phyloP scores from a whole-genome alignment of 2,113 vertebrate species.

The Zosterops hypoxanthus region DNA sequence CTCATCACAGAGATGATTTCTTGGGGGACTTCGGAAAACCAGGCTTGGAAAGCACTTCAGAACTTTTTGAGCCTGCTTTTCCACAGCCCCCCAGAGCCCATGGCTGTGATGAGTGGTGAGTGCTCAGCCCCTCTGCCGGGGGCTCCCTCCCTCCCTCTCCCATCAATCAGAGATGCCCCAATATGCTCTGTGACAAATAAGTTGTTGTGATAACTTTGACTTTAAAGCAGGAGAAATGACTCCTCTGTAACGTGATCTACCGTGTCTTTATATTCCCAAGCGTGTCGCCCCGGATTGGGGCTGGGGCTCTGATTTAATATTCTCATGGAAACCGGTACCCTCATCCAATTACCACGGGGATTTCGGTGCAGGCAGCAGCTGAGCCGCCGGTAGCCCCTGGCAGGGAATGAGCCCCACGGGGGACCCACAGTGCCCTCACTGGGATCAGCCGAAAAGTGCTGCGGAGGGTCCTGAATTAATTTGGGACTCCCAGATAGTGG shows the following conservation, averaged over 20 bases:
- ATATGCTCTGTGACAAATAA: constrained; percentile 34
- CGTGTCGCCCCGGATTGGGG: constrained; percentile 22
- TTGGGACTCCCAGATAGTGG: fast-evolving
- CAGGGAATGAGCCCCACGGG: not conserved
- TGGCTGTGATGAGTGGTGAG: fast-evolving
- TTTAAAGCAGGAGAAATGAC: constrained; percentile 59
- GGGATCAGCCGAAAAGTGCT: not conserved
- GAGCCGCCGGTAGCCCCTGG: not conserved
- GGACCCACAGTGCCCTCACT: fast-evolving
- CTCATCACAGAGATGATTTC: not conserved
- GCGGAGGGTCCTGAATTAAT: not conserved
- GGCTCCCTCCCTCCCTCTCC: not conserved
- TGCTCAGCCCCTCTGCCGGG: not conserved
- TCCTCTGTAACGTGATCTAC: constrained; percentile 22
- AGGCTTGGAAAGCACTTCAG: not conserved
- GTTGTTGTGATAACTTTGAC: not conserved
- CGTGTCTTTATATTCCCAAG: constrained; percentile 52
- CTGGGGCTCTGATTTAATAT: constrained; percentile 72
- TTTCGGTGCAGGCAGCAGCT: constrained; percentile 70
- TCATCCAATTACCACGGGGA: constrained; percentile 78
- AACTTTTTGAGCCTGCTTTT: not conserved
- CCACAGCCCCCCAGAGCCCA: not conserved
- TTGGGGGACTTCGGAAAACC: not conserved
- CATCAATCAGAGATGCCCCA: not conserved
- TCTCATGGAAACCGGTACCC: constrained; percentile 64